A percentile compares a stretch with the other conserved stretches of the same genome.
Evolutionary conservation across 2,888 invertebrate genomes (phyloP).

Genomic region (Ormia ochracea): DNA sequence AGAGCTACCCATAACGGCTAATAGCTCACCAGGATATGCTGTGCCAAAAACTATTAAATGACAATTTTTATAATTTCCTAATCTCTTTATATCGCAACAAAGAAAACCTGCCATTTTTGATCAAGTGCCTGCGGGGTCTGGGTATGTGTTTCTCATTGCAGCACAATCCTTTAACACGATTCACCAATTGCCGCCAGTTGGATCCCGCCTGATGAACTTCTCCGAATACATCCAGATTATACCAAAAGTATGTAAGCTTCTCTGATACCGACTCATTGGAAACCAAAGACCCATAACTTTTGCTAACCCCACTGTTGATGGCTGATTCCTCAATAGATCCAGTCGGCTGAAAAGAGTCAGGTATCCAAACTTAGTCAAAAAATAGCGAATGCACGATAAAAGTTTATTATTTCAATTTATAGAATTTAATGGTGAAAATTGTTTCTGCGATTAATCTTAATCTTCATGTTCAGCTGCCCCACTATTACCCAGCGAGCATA

Average conservation of each 20-base stretch:
- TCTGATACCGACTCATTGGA: constrained; percentile 66
- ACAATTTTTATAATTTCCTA: constrained; percentile 7
- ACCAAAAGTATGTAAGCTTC: constrained; percentile 86
- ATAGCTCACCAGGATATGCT: constrained; percentile 89
- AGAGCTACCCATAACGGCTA: constrained; percentile 92
- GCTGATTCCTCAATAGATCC: constrained; percentile 69
- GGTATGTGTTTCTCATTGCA: constrained; percentile 75
- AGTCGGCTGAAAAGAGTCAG: constrained; percentile 13
- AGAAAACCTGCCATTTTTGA: constrained; percentile 82
- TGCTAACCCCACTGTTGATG: constrained; percentile 68
- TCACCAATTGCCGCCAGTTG: constrained; percentile 76
- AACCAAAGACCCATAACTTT: constrained; percentile 72
- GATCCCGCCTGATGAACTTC: constrained; percentile 78
- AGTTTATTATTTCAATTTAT: too few relatives aligned
- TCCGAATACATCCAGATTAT: constrained; percentile 86
- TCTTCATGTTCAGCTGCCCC: too few relatives aligned
- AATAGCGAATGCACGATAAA: too few relatives aligned
- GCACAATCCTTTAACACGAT: constrained; percentile 77
- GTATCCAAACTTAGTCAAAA: neutral
- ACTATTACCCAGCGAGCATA: too few relatives aligned
- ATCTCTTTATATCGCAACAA: neutral
- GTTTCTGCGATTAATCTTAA: too few relatives aligned
- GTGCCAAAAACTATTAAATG: constrained; percentile 83
- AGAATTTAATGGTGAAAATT: too few relatives aligned
- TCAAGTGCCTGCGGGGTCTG: constrained; percentile 82